Base-by-base conservation (phyloP, 37 sponge, comb jelly and placozoan genomes). In the Axinella damicornis region DNA sequence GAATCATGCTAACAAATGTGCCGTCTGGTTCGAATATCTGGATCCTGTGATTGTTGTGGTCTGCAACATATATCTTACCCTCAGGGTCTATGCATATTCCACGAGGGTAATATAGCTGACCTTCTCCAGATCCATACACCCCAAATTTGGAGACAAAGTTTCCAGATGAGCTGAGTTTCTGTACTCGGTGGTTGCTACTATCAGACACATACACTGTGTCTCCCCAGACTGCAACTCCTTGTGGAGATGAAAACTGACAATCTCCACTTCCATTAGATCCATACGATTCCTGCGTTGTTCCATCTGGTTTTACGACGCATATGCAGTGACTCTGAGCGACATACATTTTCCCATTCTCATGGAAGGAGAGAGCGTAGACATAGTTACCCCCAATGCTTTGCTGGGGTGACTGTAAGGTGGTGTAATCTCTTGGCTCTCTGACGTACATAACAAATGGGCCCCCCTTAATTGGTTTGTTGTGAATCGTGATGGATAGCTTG, bases 131-230 rank as follows among this genome's bases (percentile, higher is more conserved):
- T 15, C 85, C 85, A 76, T 32, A 52, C 20, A 21, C 6, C 5
- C 87, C 87, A 86, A 86, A 86, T 31, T 78, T 74, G 12, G 62
- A 57, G 13, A 86, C 5, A 41, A 65, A 78, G 17, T 69, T 33
- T 13, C 79, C 87, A 38, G 24, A 40, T 2, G 41, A 22, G 13
- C 53, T 63, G 17, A 86, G 31, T 27, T 78, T 77, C 62, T 78
- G 72, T 4, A 86, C 54, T 6, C 79, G 79, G 41, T 78, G 71
- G 65, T 86, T 86, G n/a, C n/a, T 46, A 31, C 11, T 11, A 17
- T 86, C 87, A 71, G 71, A 73, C 12, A 86, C 80, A 69, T 86
- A 86, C 54, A 86, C 28, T 14, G 39, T 38, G 35, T 78, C 80
- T 30, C 73, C 73, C 59, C n/a, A n/a, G 16, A 86, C 53, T 5